Conservation (phyloP, 2,888 invertebrate genomes). For the Rhamnusium bicolor region DNA sequence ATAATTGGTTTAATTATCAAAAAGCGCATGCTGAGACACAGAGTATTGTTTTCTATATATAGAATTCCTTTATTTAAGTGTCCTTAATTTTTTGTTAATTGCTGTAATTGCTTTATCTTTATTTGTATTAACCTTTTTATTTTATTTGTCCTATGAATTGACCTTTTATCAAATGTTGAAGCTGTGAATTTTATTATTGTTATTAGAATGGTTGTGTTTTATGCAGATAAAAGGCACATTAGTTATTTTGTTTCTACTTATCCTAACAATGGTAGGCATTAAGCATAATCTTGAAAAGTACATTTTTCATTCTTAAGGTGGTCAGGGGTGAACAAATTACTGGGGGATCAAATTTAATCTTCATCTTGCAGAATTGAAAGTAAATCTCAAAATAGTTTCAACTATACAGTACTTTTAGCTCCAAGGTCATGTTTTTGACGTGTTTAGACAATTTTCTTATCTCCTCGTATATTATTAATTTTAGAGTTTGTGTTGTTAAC, state of each 20-base stretch:
- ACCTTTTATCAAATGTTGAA: neutral
- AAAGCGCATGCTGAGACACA: constrained; percentile 14
- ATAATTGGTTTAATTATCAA: constrained; percentile 10
- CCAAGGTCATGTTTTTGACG: no score
- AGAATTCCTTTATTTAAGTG: constrained; percentile 29
- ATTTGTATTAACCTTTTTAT: constrained; percentile 21
- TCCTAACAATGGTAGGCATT: neutral
- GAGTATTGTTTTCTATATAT: constrained; percentile 37
- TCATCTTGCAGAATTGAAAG: neutral
- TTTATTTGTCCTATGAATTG: constrained; percentile 1
- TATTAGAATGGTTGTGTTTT: neutral
- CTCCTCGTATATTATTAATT: no score
- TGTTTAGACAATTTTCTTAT: no score
- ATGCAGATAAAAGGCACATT: neutral
- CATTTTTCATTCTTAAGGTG: neutral
- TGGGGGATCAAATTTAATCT: neutral
- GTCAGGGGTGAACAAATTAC: neutral
- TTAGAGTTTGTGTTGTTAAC: no score
- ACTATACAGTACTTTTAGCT: no score
- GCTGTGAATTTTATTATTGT: neutral
- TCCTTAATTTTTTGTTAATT: constrained; percentile 45
- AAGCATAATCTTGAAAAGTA: neutral
- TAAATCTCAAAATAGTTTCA: no score
- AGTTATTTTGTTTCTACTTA: neutral
- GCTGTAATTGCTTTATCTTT: constrained; percentile 40